Percentiles rank a stretch among this genome's conserved stretches.
Evolutionary conservation across 2,113 vertebrate species (phyloP).

Genomic region (Dolichotis patagonum): DNA sequence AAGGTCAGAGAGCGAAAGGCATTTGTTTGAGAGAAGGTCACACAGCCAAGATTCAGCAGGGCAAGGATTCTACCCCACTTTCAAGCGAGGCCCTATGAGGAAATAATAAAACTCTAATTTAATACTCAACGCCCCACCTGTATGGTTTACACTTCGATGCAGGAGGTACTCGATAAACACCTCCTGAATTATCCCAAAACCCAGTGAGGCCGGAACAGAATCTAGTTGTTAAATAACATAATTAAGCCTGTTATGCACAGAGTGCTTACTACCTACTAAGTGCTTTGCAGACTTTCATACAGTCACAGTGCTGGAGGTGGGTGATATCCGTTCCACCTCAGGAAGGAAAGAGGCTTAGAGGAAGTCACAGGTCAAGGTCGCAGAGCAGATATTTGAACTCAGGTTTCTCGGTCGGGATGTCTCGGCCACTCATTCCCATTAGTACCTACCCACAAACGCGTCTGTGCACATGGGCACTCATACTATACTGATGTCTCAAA

Average conservation of each 20-base stretch:
- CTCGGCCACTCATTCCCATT: background rate
- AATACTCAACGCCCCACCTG: background rate
- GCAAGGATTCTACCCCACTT: background rate
- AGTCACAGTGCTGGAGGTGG: background rate
- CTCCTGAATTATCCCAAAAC: background rate
- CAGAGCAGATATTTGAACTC: background rate
- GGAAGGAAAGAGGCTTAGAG: slow-evolving; percentile 7
- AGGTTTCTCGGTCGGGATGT: background rate
- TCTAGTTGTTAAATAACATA: background rate
- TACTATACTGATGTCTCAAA: background rate
- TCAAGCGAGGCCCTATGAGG: background rate
- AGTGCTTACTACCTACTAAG: background rate
- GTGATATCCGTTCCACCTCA: background rate
- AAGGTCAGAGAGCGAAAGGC: background rate
- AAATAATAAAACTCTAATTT: background rate
- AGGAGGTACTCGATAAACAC: background rate
- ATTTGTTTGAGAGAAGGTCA: background rate
- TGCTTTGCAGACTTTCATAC: background rate
- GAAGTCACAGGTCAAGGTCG: slow-evolving; percentile 53
- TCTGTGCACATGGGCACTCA: background rate
- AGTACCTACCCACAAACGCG: background rate
- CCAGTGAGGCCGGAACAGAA: background rate
- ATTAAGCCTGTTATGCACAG: background rate
- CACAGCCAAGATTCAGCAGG: background rate
- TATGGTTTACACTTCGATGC: background rate